Evolutionary conservation across 1,140 invertebrate genomes (phyloP).

Genomic region (Saccostrea cuccullata): DNA sequence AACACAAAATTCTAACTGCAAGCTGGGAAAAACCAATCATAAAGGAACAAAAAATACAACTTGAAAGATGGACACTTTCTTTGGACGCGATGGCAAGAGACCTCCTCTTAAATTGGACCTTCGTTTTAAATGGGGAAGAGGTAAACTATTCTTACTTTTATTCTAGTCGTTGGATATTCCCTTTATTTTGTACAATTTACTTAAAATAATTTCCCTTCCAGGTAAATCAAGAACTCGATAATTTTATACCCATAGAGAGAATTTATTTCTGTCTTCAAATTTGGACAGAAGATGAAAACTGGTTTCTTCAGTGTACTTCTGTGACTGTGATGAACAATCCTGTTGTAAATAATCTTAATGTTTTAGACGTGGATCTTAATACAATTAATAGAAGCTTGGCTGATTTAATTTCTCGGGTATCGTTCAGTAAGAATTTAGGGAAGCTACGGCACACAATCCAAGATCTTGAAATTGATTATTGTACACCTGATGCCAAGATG

Average conservation of each 20-base stretch:
- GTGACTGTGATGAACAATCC: not conserved
- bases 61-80: not conserved
- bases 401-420: not conserved
- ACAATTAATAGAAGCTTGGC: not conserved
- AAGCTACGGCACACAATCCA: not conserved
- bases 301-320: not conserved
- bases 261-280: not conserved
- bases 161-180: not conserved
- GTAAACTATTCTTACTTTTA: not conserved
- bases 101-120: not conserved
- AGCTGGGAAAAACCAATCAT: not conserved
- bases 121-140: not conserved
- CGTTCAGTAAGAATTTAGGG: not conserved
- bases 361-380: not conserved
- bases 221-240: not conserved
- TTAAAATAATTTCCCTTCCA: not conserved
- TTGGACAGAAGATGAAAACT: not conserved
- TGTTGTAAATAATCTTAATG: not conserved
- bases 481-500: not conserved
- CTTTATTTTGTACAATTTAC: not conserved
- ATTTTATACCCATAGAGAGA: not conserved
- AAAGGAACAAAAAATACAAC: not conserved
- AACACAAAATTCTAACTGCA: not conserved
- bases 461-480: slow-evolving; percentile 10
- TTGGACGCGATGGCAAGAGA: not conserved